These are phyloP conservation scores for Tenthredo amoena DNA, from an alignment of 2,888 invertebrate species.

Conservation along the genomic window DNA sequence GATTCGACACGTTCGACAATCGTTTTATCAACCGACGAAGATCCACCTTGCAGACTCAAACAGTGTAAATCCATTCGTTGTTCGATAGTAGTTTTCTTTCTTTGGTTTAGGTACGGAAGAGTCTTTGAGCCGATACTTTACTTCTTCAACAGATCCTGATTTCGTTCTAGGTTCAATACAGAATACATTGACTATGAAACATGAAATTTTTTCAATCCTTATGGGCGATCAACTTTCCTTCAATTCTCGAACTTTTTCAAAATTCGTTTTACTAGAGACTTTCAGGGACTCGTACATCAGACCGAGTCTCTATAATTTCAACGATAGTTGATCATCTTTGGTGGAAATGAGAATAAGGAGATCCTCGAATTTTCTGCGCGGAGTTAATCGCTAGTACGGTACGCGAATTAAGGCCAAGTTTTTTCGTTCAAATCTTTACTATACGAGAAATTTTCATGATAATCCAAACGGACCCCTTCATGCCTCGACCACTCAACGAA, in stretches of 20 bases:
- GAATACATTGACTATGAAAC: background rate
- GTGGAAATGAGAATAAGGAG: background rate
- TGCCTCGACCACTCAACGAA: background rate
- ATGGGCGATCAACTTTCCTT: conserved; percentile 24
- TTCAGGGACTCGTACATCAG: conserved; percentile 25
- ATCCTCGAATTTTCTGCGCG: background rate
- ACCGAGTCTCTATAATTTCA: background rate
- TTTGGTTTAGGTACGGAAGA: background rate
- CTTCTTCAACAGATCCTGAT: background rate
- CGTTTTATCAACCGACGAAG: background rate
- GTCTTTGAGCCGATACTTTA: background rate
- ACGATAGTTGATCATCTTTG: background rate
- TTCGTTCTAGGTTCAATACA: background rate
- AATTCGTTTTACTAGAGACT: background rate
- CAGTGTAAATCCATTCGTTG: conserved; percentile 3
- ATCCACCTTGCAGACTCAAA: background rate
- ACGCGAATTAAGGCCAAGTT: background rate
- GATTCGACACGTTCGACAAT: background rate
- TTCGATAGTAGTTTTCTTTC: background rate
- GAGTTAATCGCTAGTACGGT: background rate
- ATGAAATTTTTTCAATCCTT: background rate
- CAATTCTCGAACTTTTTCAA: conserved; percentile 11
- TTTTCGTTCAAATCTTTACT: background rate
- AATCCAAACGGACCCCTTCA: background rate
- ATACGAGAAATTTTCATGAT: background rate